Percentiles rank a stretch among this genome's conserved stretches.
Evolutionary conservation across 2,797 vertebrate species (phyloP).

Genomic region (Neostethus bicornis): DNA sequence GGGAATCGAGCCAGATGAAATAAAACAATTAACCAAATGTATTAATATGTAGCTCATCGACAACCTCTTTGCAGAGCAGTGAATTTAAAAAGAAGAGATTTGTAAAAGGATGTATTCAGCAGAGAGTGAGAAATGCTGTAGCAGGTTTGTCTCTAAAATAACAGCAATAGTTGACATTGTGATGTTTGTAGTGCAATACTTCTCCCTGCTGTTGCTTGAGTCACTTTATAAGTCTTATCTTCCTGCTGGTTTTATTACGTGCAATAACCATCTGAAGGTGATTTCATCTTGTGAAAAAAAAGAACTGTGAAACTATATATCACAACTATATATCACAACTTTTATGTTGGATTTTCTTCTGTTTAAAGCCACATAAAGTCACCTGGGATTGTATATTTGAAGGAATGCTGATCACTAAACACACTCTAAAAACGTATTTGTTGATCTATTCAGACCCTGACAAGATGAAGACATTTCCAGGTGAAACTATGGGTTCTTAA

Average conservation of each 20-base stretch:
- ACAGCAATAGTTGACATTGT: conserved; percentile 70
- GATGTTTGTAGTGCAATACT: conserved; percentile 46
- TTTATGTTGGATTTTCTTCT: conserved; percentile 9
- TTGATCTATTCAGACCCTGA: conserved; percentile 2
- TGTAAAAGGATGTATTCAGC: conserved; percentile 18
- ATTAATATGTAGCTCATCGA: conserved; percentile 42
- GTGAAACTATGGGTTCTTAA: conserved; percentile 19
- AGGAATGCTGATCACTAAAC: conserved; percentile 2
- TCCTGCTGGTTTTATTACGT: conserved; percentile 47
- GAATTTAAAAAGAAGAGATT: conserved; percentile 30
- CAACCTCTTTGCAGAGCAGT: conserved; percentile 21
- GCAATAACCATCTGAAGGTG: conserved; percentile 64
- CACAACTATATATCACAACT: conserved; percentile 9
- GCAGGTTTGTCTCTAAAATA: conserved; percentile 42
- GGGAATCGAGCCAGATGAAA: conserved; percentile 19
- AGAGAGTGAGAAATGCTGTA: conserved; percentile 9
- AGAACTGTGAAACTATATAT: conserved; percentile 32
- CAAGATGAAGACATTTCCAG: conserved; percentile 13
- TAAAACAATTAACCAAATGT: conserved; percentile 32
- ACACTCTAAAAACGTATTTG: conserved; percentile 6
- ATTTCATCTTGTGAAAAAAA: conserved; percentile 39
- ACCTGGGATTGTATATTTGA: conserved; percentile 6
- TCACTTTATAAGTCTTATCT: conserved; percentile 44
- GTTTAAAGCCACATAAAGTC: conserved; percentile 4
- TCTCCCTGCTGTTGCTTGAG: conserved; percentile 44